Evolutionary conservation across 2,113 vertebrate species (phyloP).

Genomic region (Gnathonemus longibarbis): DNA sequence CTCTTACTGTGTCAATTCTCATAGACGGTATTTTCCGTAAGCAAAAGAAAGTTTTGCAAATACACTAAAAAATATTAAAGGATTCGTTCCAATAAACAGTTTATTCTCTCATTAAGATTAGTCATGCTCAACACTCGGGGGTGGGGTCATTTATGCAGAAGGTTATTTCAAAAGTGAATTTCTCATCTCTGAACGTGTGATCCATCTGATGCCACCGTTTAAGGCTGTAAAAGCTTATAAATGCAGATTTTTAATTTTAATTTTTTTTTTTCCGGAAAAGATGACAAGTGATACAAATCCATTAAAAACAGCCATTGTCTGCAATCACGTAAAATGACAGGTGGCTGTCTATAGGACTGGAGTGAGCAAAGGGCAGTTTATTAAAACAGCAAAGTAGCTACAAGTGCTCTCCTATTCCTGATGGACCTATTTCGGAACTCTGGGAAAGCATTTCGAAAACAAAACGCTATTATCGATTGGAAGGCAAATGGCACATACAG

Average conservation of each 20-base stretch:
- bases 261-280: slow-evolving; percentile 16
- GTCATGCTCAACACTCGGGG: slow-evolving; percentile 57
- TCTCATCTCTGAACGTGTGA: slow-evolving; percentile 34
- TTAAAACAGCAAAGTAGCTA: slow-evolving; percentile 10
- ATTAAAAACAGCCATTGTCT: background rate
- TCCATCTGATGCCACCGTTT: slow-evolving; percentile 9
- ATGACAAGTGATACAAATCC: slow-evolving; percentile 7
- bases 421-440: background rate
- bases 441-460: background rate
- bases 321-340: background rate
- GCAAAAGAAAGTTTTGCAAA: slow-evolving; percentile 63
- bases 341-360: background rate
- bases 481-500: background rate
- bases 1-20: slow-evolving; percentile 34
- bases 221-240: slow-evolving; percentile 23
- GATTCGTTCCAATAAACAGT: slow-evolving; percentile 47
- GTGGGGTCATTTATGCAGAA: slow-evolving; percentile 44
- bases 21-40: slow-evolving; percentile 51
- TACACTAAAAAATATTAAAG: slow-evolving; percentile 31
- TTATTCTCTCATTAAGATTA: slow-evolving; percentile 58
- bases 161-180: slow-evolving; percentile 56
- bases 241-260: background rate
- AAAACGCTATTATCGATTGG: background rate
- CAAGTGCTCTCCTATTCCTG: background rate
- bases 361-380: slow-evolving; percentile 9